Evolutionary conservation across 2,113 vertebrate species (phyloP), one percentile per base, ranked within the genome.

Genomic region (Tretioscincus oriximinensis): DNA sequence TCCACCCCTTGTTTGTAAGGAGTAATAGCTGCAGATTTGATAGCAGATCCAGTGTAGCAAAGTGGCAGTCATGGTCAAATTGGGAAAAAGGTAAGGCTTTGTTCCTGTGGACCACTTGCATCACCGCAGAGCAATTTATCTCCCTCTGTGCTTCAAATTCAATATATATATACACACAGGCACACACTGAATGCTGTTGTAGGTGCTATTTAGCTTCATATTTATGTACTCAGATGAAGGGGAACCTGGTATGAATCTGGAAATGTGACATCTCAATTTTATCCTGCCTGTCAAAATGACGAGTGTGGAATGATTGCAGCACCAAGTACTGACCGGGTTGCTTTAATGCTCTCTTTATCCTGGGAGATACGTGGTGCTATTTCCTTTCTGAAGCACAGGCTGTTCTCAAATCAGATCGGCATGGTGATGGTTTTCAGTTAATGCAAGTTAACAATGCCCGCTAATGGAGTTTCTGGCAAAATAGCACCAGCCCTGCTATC

Each of bases 401-500:
- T 90, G 83, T 82, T 89, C 86, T 87, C 87, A 88, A 14, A 73
- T 86, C 85, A 77, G 87, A 72, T 29, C 51, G 78, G 77, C 66
- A 64, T 82, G 74, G 74, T 80, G 86, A 81, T 84, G 88, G 79
- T 81, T 85, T 85, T 81, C 78, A 54, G 35, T 64, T 86, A 70
- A 65, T 76, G 69, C 66, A 77, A 84, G 73, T 76, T 83, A 90
- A 84, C 88, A 88, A 85, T 77, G 78, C 89, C 86, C 87, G 49
- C 80, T 88, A 85, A 85, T 81, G 86, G 84, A 76, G 80, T 81
- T 86, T 88, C 68, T 51, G 60, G 83, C 87, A 87, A 90, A 89
- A 86, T 28, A 24, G 85, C 41, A 88, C 84, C 76, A 85, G 35
- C 63, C 70, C 54, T 60, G 68, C 28, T 77, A 76, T 73, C 61